phyloP scores from a whole-genome alignment of 2,113 vertebrate species.

The Takifugu bimaculatus region DNA sequence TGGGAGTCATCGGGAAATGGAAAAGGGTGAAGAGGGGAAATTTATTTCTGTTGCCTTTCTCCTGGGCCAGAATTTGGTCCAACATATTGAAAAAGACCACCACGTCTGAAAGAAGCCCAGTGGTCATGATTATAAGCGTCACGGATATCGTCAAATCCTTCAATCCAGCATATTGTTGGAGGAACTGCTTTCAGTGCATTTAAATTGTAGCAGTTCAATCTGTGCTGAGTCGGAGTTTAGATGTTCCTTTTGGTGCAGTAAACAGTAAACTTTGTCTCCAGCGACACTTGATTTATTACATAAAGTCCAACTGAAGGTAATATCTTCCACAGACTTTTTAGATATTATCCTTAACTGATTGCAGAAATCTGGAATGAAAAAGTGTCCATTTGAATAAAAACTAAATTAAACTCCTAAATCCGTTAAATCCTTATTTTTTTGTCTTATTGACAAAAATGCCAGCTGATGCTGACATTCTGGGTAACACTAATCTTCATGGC shows the following conservation, averaged over 20 bases:
- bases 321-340: background rate
- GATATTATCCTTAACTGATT: constrained; percentile 7
- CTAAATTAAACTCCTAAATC: constrained; percentile 15
- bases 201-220: too few species aligned
- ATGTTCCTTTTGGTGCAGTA: too few species aligned
- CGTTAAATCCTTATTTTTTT: constrained; percentile 11
- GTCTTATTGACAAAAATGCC: constrained; percentile 26
- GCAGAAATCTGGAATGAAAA: constrained; percentile 7
- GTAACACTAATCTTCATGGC: constrained; percentile 26
- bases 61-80: constrained; percentile 52
- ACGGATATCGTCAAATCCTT: too few species aligned
- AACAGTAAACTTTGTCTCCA: too few species aligned
- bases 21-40: constrained; percentile 42
- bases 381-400: constrained; percentile 3
- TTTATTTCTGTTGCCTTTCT: constrained; percentile 59
- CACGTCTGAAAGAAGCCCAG: constrained; percentile 22
- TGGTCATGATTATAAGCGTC: background rate
- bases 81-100: constrained; percentile 59
- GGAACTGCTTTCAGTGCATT: too few species aligned
- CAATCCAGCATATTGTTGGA: too few species aligned
- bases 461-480: constrained; percentile 5
- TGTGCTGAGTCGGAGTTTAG: too few species aligned
- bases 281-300: background rate
- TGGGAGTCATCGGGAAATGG: constrained; percentile 35
- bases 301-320: too few species aligned